Percentiles rank a stretch among this genome's conserved stretches.
These are phyloP conservation scores for Sarcophaga bullata DNA, from an alignment of 1,140 invertebrate species.

Conservation along the genomic window DNA sequence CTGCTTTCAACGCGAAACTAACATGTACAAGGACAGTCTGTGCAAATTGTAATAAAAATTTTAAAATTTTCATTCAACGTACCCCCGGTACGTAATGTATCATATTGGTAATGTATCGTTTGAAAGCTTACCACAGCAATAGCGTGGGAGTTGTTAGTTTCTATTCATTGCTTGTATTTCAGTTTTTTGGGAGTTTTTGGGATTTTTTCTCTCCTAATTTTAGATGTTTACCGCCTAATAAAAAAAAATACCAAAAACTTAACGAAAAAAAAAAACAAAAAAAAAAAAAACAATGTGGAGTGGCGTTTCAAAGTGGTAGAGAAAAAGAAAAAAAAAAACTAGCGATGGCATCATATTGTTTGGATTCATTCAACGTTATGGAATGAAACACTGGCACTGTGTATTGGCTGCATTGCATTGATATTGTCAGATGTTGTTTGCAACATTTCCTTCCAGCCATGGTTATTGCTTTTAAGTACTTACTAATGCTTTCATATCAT, in stretches of 20 bases:
- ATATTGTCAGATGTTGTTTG: not conserved
- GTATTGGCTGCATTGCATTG: no score
- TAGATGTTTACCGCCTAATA: slow-evolving; percentile 21
- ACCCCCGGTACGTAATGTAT: no score
- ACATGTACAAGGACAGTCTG: not conserved
- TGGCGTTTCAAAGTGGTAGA: no score
- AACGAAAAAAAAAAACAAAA: no score
- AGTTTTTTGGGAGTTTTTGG: not conserved
- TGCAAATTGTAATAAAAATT: not conserved
- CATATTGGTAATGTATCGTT: no score
- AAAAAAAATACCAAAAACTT: no score
- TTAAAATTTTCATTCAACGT: not conserved
- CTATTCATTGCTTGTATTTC: not conserved
- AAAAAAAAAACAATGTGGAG: no score
- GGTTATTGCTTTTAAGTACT: slow-evolving; percentile 1
- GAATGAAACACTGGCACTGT: no score
- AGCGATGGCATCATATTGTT: no score
- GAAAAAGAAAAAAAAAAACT: no score
- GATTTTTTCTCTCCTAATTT: not conserved
- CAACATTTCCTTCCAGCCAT: not conserved
- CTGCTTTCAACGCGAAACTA: no score
- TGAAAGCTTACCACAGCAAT: not conserved
- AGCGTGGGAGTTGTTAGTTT: slow-evolving; percentile 25
- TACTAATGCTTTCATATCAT: slow-evolving; percentile 24
- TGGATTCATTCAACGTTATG: no score